A percentile compares a stretch with the other conserved stretches of the same genome.
Conservation (phyloP, 2,113 vertebrate species). For the Turnix velox region DNA sequence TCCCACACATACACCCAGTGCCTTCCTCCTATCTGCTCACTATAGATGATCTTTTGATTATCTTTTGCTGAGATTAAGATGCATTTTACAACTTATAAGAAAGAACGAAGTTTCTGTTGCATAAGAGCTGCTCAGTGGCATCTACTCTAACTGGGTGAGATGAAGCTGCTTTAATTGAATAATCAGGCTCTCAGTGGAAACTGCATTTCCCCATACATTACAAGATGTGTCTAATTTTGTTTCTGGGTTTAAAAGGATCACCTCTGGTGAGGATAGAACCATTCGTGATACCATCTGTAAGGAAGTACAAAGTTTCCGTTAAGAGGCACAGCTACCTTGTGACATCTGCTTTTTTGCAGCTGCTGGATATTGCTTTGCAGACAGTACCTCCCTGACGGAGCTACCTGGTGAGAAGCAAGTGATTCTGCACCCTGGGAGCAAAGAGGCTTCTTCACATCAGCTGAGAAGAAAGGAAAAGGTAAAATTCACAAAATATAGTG, state of each 20-base stretch:
- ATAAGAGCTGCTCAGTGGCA: background rate
- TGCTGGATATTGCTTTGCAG: background rate
- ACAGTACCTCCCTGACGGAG: background rate
- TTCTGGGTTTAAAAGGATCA: background rate
- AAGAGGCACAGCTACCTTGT: background rate
- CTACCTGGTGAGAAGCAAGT: background rate
- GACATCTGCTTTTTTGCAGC: background rate
- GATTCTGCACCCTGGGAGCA: background rate
- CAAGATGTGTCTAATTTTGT: background rate
- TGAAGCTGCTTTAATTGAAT: background rate
- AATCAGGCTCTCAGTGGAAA: background rate
- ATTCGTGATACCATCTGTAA: constrained; percentile 9
- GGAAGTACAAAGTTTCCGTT: constrained; percentile 28
- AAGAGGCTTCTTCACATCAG: background rate
- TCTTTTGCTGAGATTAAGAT: background rate
- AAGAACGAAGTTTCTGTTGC: background rate
- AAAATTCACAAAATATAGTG: background rate
- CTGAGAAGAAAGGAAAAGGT: constrained; percentile 15
- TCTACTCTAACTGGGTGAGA: background rate
- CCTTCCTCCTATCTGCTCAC: background rate
- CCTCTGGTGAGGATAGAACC: background rate
- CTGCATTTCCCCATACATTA: background rate
- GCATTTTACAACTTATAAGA: background rate
- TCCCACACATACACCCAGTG: background rate
- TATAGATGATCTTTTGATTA: background rate